Base-by-base conservation (phyloP, 2,797 vertebrate genomes). In the Melanotaenia pygmaea region DNA sequence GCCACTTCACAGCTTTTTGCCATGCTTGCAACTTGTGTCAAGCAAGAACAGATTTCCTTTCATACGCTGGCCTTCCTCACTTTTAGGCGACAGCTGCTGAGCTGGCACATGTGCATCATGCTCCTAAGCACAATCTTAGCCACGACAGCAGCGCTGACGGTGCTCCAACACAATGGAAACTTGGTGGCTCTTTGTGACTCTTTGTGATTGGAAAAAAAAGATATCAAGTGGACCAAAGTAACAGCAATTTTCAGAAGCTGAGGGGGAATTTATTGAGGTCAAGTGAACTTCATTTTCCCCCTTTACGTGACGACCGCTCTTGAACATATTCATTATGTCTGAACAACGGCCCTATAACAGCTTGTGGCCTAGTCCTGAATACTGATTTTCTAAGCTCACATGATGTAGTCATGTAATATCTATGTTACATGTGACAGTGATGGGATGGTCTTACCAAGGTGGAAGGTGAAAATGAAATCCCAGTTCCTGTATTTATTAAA, bases 1-100 rank as follows among this genome's bases (percentile, higher is more conserved):
- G 81, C 68, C 78, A 74, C 79, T 81, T 74, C 51, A 56, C 76
- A 9, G n/a, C 64, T 53, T 81, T 90, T 77, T 85, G 76, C 80
- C 67, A 37, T 79, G 88, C 81, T 83, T 77, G 81, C 80, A 83
- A 79, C 76, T 88, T 76, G 76, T 83, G 85, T 88, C 87, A 80
- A 67, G 62, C 60, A 69, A 74, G 65, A 83, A 64, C 66, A 83
- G 66, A 76, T 76, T 86, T 78, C 82, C 76, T 83, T 80, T 84
- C 64, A 84, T 79, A 64, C 74, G 63, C 59, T 70, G 86, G 79
- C 84, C 84, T 68, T 67, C 56, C 64, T 86, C 80, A 68, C 77
- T 84, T 91, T 74, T 79, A 47, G 70, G 80, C 80, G 88, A 90
- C 89, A 84, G 90, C 83, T 89, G 91, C 91, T 92, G 91, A 92